Percentiles rank a stretch among this genome's conserved stretches.
phyloP scores from a whole-genome alignment of 2,113 vertebrate genomes.

The Crotalus tigris region DNA sequence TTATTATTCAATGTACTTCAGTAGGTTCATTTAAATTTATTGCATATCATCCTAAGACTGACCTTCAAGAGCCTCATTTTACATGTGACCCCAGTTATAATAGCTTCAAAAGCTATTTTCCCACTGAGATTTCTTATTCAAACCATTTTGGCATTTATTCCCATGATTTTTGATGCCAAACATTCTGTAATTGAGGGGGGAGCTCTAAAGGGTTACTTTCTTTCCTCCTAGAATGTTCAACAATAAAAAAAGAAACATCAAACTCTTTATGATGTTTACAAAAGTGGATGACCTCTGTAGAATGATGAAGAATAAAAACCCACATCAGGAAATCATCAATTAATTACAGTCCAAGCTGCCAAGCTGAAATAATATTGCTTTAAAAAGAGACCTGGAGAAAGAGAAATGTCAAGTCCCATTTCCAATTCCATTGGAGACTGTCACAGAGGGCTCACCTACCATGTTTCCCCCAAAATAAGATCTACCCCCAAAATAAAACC shows the following conservation, averaged over 20 bases:
- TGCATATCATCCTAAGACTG: background rate
- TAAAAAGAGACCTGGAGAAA: background rate
- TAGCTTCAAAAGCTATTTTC: background rate
- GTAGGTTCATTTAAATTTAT: background rate
- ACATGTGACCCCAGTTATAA: background rate
- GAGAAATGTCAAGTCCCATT: background rate
- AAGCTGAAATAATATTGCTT: background rate
- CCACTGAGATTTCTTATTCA: background rate
- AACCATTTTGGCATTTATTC: background rate
- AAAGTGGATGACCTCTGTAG: background rate
- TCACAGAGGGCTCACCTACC: background rate
- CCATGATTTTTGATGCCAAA: background rate
- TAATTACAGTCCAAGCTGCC: background rate
- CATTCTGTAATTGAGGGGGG: background rate
- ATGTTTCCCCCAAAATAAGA: too few species aligned
- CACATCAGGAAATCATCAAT: background rate
- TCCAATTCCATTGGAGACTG: background rate
- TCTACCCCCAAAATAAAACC: too few species aligned
- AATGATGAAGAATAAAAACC: background rate
- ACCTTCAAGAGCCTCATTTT: background rate
- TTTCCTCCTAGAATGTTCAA: background rate
- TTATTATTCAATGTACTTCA: background rate
- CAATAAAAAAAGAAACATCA: background rate
- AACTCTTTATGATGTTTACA: background rate
- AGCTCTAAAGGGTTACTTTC: background rate